Evolutionary conservation across 2,888 invertebrate genomes (phyloP).

Genomic region (Dermolepida albohirtum): DNA sequence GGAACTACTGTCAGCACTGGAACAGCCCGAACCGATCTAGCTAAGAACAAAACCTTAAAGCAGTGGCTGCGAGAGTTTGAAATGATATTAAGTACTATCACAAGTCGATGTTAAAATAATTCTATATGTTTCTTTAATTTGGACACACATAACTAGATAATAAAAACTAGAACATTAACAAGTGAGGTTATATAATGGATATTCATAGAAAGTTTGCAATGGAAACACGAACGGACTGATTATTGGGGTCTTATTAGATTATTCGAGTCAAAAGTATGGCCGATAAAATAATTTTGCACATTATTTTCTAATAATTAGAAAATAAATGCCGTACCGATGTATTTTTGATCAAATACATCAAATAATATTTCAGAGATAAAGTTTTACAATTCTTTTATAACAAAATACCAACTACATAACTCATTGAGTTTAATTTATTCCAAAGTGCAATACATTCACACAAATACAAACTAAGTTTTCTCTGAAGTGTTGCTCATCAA

Average conservation of each 20-base stretch:
- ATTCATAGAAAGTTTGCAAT: constrained; percentile 2
- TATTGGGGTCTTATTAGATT: constrained; percentile 33
- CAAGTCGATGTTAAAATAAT: constrained; percentile 8
- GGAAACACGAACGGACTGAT: constrained; percentile 16
- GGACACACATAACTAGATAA: not conserved
- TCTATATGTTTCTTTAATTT: constrained; percentile 1
- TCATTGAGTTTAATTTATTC: too few relatives aligned
- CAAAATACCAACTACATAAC: not conserved
- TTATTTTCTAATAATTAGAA: too few relatives aligned
- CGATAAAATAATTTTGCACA: too few relatives aligned
- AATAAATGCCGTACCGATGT: too few relatives aligned
- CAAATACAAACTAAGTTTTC: constrained; percentile 3
- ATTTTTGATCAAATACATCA: not conserved
- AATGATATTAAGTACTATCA: constrained; percentile 22
- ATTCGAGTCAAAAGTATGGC: not conserved
- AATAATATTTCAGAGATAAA: constrained; percentile 4
- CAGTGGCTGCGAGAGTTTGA: constrained; percentile 45
- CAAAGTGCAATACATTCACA: not conserved
- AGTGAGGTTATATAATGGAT: not conserved
- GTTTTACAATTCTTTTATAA: not conserved
- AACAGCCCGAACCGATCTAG: constrained; percentile 60
- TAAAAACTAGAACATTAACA: constrained; percentile 1
- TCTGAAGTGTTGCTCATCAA: constrained; percentile 5
- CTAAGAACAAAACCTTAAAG: constrained; percentile 48
- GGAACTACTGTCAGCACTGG: constrained; percentile 67